phyloP scores from a whole-genome alignment of 1,140 invertebrate genomes.

The Leptinotarsa texana region DNA sequence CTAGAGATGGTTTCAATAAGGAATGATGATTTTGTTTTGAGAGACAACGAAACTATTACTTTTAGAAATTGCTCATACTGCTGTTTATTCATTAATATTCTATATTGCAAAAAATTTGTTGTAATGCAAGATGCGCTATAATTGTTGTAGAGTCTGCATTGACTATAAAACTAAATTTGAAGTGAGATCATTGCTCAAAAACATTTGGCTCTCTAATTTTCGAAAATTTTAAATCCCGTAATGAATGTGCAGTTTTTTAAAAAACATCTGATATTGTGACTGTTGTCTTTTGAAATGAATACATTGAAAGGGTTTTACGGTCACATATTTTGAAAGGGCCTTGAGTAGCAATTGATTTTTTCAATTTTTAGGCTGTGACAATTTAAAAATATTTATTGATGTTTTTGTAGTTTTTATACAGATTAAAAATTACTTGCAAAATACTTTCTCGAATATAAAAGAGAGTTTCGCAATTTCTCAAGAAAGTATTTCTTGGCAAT shows the following conservation, averaged over 20 bases:
- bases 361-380: conserved; percentile 32
- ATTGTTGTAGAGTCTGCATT: conserved; percentile 11
- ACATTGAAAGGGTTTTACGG: not conserved
- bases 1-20: too few species aligned
- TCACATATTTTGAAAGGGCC: conserved; percentile 2
- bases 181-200: conserved; percentile 25
- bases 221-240: not conserved
- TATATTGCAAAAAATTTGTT: not conserved
- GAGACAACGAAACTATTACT: not conserved
- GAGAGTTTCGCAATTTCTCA: conserved; percentile 4
- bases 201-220: conserved; percentile 23
- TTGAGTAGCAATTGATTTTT: conserved; percentile 23
- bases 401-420: conserved; percentile 28
- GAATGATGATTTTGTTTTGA: not conserved
- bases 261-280: not conserved
- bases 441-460: conserved; percentile 8
- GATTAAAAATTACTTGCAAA: conserved; percentile 7
- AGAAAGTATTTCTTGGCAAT: not conserved
- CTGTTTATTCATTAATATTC: not conserved
- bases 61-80: not conserved
- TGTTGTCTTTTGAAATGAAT: conserved; percentile 1
- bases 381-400: conserved; percentile 30
- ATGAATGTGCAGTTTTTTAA: not conserved
- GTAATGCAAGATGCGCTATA: not conserved
- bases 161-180: conserved; percentile 21